Evolutionary conservation across 2,113 vertebrate species (phyloP).

Genomic region (Dissostichus mawsoni): DNA sequence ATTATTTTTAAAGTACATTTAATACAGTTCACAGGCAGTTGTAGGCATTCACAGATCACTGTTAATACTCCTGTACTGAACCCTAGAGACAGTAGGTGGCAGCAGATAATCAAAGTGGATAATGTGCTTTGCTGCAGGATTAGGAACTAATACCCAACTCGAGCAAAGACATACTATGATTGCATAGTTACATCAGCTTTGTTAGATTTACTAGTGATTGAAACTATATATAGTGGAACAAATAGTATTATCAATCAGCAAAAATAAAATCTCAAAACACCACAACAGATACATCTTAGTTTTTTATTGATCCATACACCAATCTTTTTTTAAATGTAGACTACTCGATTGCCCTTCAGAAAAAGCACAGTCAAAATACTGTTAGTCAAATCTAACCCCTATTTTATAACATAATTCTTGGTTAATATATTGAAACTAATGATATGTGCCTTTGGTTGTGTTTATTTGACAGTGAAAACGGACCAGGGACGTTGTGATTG

Average conservation of each 20-base stretch:
- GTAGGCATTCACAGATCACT: background rate
- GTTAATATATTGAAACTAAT: background rate
- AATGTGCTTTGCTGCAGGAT: background rate
- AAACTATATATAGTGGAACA: background rate
- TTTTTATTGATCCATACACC: background rate
- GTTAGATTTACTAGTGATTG: background rate
- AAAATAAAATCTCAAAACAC: background rate
- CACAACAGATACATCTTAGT: background rate
- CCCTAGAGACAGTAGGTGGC: constrained; percentile 47
- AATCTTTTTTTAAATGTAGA: background rate
- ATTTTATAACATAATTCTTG: no score
- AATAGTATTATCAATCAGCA: background rate
- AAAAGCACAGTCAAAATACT: background rate
- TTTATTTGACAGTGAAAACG: background rate
- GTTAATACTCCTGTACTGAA: constrained; percentile 12
- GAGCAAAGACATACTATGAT: background rate
- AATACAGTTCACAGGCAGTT: no score
- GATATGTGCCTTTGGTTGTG: background rate
- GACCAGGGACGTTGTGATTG: background rate
- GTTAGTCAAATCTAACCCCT: background rate
- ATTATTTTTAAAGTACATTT: background rate
- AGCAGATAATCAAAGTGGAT: constrained; percentile 41
- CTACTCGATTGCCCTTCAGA: background rate
- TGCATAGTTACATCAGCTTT: background rate
- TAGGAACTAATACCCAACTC: background rate